These are phyloP conservation scores for Capricornis sumatraensis DNA, from an alignment of 2,113 vertebrate species.

Conservation along the genomic window DNA sequence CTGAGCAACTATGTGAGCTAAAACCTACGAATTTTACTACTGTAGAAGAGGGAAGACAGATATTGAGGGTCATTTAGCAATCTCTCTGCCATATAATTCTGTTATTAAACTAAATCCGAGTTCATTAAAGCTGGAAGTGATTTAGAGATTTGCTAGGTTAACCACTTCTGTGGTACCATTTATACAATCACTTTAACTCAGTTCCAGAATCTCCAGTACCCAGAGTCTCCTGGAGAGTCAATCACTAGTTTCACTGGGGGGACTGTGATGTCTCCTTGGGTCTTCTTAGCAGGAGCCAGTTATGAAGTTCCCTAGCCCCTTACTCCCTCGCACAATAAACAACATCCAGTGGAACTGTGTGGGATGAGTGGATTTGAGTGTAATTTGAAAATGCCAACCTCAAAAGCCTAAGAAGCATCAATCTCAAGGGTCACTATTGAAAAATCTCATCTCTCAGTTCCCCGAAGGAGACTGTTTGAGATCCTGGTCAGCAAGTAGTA, in stretches of 20 bases:
- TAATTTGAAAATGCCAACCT: neutral
- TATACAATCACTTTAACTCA: neutral
- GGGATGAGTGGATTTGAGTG: neutral
- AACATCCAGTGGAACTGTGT: neutral
- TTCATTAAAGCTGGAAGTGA: neutral
- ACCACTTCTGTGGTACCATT: neutral
- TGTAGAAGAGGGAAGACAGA: neutral
- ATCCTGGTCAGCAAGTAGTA: neutral
- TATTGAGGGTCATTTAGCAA: neutral
- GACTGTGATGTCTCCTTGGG: neutral
- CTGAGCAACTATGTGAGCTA: neutral
- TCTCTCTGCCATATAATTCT: neutral
- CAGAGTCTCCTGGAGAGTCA: neutral
- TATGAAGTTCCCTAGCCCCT: neutral
- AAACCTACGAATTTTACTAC: neutral
- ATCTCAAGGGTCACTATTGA: neutral
- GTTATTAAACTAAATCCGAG: neutral
- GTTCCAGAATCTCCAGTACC: neutral
- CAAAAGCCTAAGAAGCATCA: neutral
- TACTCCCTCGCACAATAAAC: neutral
- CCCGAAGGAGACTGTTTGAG: neutral
- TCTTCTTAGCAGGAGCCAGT: neutral
- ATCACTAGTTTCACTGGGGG: neutral
- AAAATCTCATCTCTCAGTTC: neutral
- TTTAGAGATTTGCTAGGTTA: neutral